Percentiles rank a stretch among this genome's conserved stretches.
Evolutionary conservation across 2,797 vertebrate genomes (phyloP).

Genomic region (Lepus townsendii): DNA sequence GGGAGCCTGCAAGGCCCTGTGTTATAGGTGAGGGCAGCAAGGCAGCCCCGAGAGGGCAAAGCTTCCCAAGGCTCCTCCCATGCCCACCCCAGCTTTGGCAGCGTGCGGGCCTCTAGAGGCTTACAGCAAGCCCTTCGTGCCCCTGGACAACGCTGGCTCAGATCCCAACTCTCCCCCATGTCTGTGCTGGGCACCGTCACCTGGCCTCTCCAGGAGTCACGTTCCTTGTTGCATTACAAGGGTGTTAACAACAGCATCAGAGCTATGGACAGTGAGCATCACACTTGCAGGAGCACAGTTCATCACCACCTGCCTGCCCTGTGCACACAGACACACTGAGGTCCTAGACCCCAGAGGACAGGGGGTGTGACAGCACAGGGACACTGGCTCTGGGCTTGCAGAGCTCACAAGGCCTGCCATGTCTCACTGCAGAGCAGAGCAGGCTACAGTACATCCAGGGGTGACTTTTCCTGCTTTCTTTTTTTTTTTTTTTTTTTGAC

Average conservation of each 20-base stretch:
- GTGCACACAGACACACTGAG: neutral
- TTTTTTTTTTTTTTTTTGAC: too few relatives aligned
- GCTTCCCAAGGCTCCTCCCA: neutral
- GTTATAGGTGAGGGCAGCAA: neutral
- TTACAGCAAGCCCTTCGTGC: neutral
- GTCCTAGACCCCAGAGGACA: neutral
- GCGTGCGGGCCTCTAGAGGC: neutral
- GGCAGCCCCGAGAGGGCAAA: neutral
- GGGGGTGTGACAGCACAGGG: neutral
- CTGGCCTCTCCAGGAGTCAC: neutral
- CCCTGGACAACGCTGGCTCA: neutral
- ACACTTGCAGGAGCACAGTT: neutral
- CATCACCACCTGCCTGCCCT: neutral
- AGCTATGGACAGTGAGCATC: neutral
- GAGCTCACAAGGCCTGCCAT: neutral
- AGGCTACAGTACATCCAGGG: neutral
- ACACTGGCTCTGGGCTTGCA: neutral
- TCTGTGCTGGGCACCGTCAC: neutral
- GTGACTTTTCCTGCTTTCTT: too few relatives aligned
- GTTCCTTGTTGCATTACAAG: accelerated
- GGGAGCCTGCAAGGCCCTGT: neutral
- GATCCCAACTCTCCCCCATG: neutral
- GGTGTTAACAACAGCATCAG: neutral
- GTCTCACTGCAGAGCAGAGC: neutral
- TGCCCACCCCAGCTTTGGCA: neutral